phyloP scores from a whole-genome alignment of 2,888 invertebrate species.

The Pristionchus entomophagus region DNA sequence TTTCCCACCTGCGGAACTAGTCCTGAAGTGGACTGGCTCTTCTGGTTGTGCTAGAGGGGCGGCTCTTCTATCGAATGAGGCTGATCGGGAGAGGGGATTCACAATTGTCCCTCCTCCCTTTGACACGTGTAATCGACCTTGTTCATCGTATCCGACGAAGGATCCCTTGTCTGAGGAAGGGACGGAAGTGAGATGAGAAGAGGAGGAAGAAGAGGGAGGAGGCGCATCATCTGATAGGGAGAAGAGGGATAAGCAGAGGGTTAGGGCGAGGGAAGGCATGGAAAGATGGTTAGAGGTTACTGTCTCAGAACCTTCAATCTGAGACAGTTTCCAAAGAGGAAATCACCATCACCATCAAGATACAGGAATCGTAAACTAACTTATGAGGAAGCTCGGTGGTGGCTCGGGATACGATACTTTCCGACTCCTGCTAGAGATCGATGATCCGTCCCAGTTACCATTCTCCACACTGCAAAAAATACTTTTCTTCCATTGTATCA shows the following conservation, averaged over 20 bases:
- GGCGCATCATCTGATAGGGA: constrained; percentile 15
- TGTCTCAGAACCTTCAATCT: neutral
- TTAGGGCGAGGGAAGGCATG: constrained; percentile 1
- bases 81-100: constrained; percentile 46
- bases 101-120: neutral
- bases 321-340: constrained; percentile 1
- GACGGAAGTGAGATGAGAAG: constrained; percentile 18
- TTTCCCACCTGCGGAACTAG: constrained; percentile 42
- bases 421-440: constrained; percentile 51
- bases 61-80: constrained; percentile 54
- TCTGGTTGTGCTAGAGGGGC: constrained; percentile 44
- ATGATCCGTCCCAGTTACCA: constrained; percentile 40
- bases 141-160: constrained; percentile 63
- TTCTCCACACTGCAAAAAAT: constrained; percentile 44
- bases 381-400: constrained; percentile 69
- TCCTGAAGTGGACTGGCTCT: constrained; percentile 45
- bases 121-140: constrained; percentile 60
- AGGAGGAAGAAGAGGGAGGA: constrained; percentile 29
- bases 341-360: neutral
- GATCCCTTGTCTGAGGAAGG: constrained; percentile 55
- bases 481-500: neutral
- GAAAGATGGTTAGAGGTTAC: constrained; percentile 28
- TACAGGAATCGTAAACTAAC: constrained; percentile 52
- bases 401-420: constrained; percentile 68
- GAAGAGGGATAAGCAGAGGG: neutral